A percentile compares a stretch with the other conserved stretches of the same genome.
Evolutionary conservation across 2,888 invertebrate species (phyloP).

Genomic region (Chamaedrilus cognettii): DNA sequence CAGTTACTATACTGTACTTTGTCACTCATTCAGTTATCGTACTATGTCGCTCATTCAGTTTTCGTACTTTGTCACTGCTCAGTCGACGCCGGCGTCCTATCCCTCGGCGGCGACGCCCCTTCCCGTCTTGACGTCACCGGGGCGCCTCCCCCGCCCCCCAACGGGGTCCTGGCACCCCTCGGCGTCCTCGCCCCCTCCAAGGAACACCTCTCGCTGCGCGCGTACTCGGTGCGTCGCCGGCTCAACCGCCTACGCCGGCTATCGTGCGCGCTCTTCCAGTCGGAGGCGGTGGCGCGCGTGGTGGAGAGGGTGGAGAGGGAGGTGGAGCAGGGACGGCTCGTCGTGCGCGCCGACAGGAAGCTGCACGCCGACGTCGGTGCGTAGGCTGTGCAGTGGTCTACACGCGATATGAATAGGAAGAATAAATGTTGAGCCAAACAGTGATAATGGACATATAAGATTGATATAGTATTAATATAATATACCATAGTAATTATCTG

Average conservation of each 20-base stretch:
- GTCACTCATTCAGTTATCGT: no score
- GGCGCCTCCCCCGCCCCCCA: no score
- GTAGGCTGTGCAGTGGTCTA: no score
- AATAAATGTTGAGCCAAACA: no score
- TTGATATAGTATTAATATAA: no score
- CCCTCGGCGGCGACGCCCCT: conserved; percentile 32
- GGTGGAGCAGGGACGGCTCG: conserved; percentile 75
- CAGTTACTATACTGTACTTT: no score
- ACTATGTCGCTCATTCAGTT: background rate
- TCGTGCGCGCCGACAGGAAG: conserved; percentile 76
- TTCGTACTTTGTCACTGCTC: conserved; percentile 14
- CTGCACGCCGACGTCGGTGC: conserved; percentile 81
- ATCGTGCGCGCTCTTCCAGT: conserved; percentile 68
- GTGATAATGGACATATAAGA: no score
- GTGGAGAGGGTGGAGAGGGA: conserved; percentile 71
- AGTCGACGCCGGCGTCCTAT: conserved; percentile 54
- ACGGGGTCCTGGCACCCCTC: background rate
- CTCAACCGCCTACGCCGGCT: conserved; percentile 56
- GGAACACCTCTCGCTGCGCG: conserved; percentile 57
- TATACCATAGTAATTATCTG: no score
- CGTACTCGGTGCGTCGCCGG: conserved; percentile 55
- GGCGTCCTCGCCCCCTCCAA: conserved; percentile 52
- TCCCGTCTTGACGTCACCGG: no score
- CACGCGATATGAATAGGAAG: no score
- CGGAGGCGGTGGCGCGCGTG: conserved; percentile 67